phyloP scores from a whole-genome alignment of 2,888 invertebrate species.

The Elmis aenea region DNA sequence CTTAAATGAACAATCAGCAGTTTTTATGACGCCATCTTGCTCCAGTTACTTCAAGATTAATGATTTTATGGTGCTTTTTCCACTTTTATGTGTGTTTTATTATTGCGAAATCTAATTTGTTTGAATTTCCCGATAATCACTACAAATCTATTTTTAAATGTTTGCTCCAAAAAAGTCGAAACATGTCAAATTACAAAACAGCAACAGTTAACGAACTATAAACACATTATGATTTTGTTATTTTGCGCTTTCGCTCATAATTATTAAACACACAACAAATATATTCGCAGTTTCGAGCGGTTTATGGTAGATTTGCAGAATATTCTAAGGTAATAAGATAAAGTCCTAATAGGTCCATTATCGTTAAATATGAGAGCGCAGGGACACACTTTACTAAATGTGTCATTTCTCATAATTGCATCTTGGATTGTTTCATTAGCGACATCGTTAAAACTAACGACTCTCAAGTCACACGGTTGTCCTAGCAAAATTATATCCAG shows the following conservation, averaged over 20 bases:
- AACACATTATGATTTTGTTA: too few relatives aligned
- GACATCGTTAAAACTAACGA: slow-evolving; percentile 48
- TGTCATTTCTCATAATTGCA: slow-evolving; percentile 48
- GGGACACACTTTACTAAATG: slow-evolving; percentile 41
- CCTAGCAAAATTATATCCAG: slow-evolving; percentile 39
- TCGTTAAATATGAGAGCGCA: slow-evolving; percentile 14
- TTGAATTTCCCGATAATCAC: slow-evolving; percentile 24
- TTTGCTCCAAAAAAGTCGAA: neutral
- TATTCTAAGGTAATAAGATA: too few relatives aligned
- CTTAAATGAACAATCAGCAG: slow-evolving; percentile 46
- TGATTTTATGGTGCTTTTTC: slow-evolving; percentile 35
- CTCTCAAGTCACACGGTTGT: slow-evolving; percentile 39
- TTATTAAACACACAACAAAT: too few relatives aligned
- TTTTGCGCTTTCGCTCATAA: too few relatives aligned
- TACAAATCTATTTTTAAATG: too few relatives aligned
- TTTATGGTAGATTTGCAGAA: too few relatives aligned
- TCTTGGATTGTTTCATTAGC: slow-evolving; percentile 49
- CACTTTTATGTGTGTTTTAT: slow-evolving; percentile 31
- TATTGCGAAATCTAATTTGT: slow-evolving; percentile 35
- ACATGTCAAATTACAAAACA: neutral
- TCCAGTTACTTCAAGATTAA: slow-evolving; percentile 43
- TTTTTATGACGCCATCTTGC: slow-evolving; percentile 45
- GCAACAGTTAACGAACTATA: too few relatives aligned
- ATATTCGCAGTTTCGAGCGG: too few relatives aligned
- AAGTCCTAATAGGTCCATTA: slow-evolving; percentile 17